Conservation (phyloP, 1,140 invertebrate genomes). For the Zaprionus tsacasi region DNA sequence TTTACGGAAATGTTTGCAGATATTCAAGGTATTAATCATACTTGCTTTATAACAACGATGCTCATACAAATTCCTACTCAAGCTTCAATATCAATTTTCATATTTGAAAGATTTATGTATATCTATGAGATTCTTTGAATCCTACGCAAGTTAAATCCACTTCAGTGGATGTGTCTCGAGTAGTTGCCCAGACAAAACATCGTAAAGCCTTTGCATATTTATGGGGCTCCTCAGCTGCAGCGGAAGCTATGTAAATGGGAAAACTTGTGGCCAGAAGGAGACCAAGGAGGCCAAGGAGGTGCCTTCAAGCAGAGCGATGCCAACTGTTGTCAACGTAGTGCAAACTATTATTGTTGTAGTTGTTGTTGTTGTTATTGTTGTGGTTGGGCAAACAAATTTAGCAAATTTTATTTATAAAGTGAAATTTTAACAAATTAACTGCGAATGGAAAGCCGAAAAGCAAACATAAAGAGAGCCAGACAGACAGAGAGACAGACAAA, state of each 20-base stretch:
- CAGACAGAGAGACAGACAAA: not conserved
- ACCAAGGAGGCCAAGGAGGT: constrained; percentile 4
- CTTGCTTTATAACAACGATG: too few species aligned
- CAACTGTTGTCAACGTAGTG: constrained; percentile 29
- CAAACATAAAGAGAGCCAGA: constrained; percentile 4
- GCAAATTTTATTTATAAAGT: constrained; percentile 72
- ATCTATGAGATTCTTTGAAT: not conserved
- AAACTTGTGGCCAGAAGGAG: constrained; percentile 62
- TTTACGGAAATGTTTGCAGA: too few species aligned
- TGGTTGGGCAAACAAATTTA: constrained; percentile 46
- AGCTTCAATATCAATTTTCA: not conserved
- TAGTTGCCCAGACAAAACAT: constrained; percentile 46
- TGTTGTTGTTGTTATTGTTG: constrained; percentile 10
- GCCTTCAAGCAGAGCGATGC: constrained; percentile 18
- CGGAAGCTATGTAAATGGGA: constrained; percentile 75
- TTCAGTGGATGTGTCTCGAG: constrained; percentile 37
- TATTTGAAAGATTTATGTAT: not conserved
- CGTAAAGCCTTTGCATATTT: constrained; percentile 69
- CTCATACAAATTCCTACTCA: too few species aligned
- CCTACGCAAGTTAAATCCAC: not conserved
- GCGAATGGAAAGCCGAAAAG: constrained; percentile 59
- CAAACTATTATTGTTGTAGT: not conserved
- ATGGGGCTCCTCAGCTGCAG: constrained; percentile 59
- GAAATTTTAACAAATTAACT: constrained; percentile 81
- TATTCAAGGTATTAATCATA: too few species aligned